phyloP scores from a whole-genome alignment of 2,888 invertebrate genomes.

The Epistrophe grossulariae region DNA sequence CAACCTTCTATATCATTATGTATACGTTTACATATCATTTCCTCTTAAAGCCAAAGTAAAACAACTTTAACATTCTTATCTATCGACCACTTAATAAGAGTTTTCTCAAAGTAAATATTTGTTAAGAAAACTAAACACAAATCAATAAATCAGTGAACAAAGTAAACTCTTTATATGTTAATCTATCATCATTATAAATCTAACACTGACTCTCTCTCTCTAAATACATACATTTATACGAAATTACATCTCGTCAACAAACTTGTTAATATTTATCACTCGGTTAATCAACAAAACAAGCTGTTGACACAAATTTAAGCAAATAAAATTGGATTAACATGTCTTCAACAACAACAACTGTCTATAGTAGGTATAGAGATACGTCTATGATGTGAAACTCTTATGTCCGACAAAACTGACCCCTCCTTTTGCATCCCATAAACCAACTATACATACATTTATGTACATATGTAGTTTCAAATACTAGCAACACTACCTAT shows the following conservation, averaged over 20 bases:
- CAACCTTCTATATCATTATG: background rate
- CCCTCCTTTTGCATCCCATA: conserved; percentile 4
- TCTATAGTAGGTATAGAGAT: background rate
- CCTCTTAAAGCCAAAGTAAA: background rate
- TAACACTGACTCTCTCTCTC: background rate
- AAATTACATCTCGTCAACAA: conserved; percentile 48
- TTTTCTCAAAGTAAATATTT: conserved; percentile 2
- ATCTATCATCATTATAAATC: conserved; percentile 28
- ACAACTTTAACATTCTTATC: background rate
- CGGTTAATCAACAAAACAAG: conserved; percentile 52
- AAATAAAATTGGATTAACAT: conserved; percentile 73
- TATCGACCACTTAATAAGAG: conserved; percentile 1
- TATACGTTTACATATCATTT: background rate
- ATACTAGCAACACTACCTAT: conserved; percentile 17
- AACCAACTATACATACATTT: too few species aligned
- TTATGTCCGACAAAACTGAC: conserved; percentile 18
- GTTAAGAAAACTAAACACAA: background rate
- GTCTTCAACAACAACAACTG: conserved; percentile 43
- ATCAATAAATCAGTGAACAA: conserved; percentile 28
- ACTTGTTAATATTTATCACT: conserved; percentile 56
- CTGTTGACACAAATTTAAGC: conserved; percentile 48
- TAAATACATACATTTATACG: conserved; percentile 27
- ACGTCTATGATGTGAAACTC: background rate
- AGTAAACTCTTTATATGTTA: conserved; percentile 8
- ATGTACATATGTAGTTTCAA: background rate